Conservation (phyloP, 2,113 vertebrate genomes). For the Monopterus albus region DNA sequence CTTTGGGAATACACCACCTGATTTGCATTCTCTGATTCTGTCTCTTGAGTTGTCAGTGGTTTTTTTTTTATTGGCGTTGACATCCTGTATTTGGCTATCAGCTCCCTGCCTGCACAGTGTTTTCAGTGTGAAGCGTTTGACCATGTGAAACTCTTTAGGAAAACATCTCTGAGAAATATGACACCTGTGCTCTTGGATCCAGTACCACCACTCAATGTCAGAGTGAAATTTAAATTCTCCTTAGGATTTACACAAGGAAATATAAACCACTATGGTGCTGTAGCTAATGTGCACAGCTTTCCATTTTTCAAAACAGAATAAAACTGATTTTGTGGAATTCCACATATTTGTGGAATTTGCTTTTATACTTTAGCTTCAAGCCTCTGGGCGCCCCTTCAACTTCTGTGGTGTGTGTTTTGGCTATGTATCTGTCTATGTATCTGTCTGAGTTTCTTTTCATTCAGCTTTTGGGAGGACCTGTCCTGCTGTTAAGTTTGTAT, state of each 20-base stretch:
- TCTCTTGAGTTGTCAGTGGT: conserved; percentile 32
- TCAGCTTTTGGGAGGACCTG: too few relatives aligned
- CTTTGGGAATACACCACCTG: conserved; percentile 46
- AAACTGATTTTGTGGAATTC: too few relatives aligned
- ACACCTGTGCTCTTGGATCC: conserved; percentile 31
- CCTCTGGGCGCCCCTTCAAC: too few relatives aligned
- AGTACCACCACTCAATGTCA: background rate
- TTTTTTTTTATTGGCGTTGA: conserved; percentile 55
- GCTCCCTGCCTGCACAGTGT: conserved; percentile 40
- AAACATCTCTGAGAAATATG: conserved; percentile 45
- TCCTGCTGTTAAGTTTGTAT: too few relatives aligned
- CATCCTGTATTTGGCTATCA: conserved; percentile 53
- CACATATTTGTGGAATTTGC: too few relatives aligned
- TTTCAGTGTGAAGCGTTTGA: conserved; percentile 34
- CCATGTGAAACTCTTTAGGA: conserved; percentile 47
- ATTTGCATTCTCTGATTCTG: conserved; percentile 43
- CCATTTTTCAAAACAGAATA: background rate
- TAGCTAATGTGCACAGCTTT: background rate
- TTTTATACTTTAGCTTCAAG: too few relatives aligned
- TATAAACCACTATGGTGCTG: background rate
- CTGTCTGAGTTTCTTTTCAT: too few relatives aligned
- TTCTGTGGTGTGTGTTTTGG: too few relatives aligned
- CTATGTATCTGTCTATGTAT: too few relatives aligned
- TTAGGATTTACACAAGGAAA: background rate
- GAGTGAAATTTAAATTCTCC: background rate